Base-by-base conservation (phyloP, 2,888 invertebrate genomes). In the Acleris laterana region DNA sequence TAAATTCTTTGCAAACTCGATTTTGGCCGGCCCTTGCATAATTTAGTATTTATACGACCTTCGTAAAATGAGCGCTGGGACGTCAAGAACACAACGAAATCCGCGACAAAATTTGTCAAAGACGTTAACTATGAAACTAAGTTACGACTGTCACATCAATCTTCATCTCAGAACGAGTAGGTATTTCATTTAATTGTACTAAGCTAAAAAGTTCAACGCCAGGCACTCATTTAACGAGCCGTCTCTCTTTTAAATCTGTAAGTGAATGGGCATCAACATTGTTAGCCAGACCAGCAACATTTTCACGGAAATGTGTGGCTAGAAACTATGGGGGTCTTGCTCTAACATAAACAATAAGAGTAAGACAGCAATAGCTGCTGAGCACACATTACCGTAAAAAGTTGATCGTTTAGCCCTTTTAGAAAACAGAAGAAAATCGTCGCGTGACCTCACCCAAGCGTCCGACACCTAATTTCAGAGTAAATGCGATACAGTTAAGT, bases 401-500 rank as follows among this genome's bases (percentile, higher is more conserved):
- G 25, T 25, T 7, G 1, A 32, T 32, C 32, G 32, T 32, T 32
- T 44, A 16, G 44, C 16, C 44, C 16, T 5, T 44, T 44, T 22
- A 25, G 5, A 46, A 25, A 25, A 25, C 22, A 46, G 9, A 52
- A 50, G 51, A 51, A 25, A 28, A 51, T 56, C 60, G 38, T 38
- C 62, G n/a, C 25, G 22, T 56, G 56, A 44, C 28, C 50, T 7
- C 59, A 38, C 61, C 46, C 48, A 58, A 49, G 48, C 50, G 25
- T 42, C 61, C 61, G 42, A 55, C 46, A 7, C 51, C 17, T 61
- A 57, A 63, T 60, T 38, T 62, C 46, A 48, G 61, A 69, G 65
- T 59, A 63, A 67, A 63, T 66, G 61, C 66, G 42, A 57, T 62
- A 69, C 63, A 69, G 62, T 83, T 85, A 87, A 85, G 86, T 87